Conservation (phyloP, 2,113 vertebrate genomes). For the Riparia riparia region DNA sequence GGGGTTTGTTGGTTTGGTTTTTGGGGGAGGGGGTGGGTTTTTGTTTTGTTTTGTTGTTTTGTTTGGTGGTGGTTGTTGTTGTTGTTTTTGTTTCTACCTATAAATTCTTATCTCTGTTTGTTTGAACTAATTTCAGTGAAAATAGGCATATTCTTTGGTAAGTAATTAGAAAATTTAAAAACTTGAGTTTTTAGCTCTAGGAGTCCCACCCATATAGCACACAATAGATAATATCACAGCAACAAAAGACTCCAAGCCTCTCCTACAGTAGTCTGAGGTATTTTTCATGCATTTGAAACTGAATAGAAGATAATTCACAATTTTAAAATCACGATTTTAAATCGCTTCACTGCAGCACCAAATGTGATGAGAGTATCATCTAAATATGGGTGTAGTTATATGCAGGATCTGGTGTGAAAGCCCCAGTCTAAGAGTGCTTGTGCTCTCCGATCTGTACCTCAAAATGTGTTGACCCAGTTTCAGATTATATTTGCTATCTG, state of each 20-base stretch:
- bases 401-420: not conserved
- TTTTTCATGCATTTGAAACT: not conserved
- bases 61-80: too few species aligned
- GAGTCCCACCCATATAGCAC: not conserved
- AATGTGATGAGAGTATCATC: rapidly evolving
- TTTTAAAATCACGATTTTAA: not conserved
- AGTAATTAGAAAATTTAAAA: not conserved
- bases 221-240: not conserved
- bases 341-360: not conserved
- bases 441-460: not conserved
- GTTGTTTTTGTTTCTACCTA: not conserved
- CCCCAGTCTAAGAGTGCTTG: not conserved
- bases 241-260: not conserved
- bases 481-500: not conserved
- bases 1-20: too few species aligned
- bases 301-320: not conserved
- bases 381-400: not conserved
- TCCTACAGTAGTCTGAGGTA: not conserved
- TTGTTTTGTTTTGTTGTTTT: too few species aligned
- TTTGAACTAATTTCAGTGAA: not conserved
- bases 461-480: not conserved
- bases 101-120: not conserved
- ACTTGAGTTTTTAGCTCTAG: not conserved
- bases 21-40: too few species aligned
- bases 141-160: not conserved